Evolutionary conservation across 2,888 invertebrate species (phyloP).

Genomic region (Neuroscelio doddi): DNA sequence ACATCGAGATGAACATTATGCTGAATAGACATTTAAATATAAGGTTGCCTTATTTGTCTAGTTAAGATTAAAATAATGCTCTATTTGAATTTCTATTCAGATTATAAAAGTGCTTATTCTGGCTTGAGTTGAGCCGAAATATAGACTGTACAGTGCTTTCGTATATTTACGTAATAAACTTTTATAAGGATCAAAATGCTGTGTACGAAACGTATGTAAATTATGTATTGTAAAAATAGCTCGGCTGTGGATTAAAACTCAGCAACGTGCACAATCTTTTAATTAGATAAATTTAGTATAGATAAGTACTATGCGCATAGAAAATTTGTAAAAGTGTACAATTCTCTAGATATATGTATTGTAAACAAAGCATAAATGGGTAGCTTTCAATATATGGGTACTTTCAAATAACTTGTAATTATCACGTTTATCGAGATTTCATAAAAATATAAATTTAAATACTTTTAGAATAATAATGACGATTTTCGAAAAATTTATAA

Average conservation of each 20-base stretch:
- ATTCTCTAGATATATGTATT: no score
- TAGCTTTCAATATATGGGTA: no score
- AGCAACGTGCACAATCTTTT: background rate
- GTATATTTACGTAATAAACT: conserved; percentile 5
- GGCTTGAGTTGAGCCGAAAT: background rate
- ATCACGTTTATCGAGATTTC: no score
- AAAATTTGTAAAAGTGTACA: no score
- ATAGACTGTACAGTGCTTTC: conserved; percentile 3
- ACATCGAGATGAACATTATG: no score
- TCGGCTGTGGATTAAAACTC: background rate
- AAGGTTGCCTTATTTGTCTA: background rate
- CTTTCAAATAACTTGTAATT: no score
- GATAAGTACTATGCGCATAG: background rate
- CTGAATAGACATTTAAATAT: no score
- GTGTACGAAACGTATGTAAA: conserved; percentile 3
- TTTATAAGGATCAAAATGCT: background rate
- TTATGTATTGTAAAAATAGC: background rate
- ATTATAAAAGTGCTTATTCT: background rate
- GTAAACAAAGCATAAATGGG: no score
- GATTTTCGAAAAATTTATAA: no score
- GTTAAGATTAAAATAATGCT: background rate
- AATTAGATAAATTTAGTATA: background rate
- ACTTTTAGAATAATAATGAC: no score
- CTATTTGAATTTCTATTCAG: background rate
- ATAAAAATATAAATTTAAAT: no score